Evolutionary conservation across 2,888 invertebrate genomes (phyloP).

Genomic region (Chrysotoxum bicinctum): DNA sequence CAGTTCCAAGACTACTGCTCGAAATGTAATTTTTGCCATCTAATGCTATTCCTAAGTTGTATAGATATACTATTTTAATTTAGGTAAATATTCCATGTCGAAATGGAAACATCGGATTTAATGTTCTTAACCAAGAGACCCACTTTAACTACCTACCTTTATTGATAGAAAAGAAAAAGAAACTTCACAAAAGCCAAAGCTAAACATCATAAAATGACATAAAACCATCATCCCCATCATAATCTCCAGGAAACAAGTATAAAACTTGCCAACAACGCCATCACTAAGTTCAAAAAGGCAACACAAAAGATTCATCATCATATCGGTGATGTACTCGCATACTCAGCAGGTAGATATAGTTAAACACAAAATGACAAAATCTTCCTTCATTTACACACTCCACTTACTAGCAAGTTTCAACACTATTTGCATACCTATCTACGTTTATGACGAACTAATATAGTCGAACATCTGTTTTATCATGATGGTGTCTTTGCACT

Average conservation of each 20-base stretch:
- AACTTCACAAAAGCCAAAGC: slow-evolving; percentile 3
- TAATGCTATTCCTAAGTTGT: too few relatives aligned
- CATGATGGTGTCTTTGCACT: neutral
- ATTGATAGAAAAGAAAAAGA: neutral
- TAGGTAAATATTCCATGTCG: neutral
- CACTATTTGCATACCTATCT: neutral
- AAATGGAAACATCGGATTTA: neutral
- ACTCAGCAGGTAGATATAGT: neutral
- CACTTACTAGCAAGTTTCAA: slow-evolving; percentile 37
- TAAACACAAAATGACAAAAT: slow-evolving; percentile 57
- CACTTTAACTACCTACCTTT: neutral
- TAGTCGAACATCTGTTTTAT: slow-evolving; percentile 38
- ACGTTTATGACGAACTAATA: neutral
- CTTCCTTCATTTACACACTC: slow-evolving; percentile 66
- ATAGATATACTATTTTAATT: neutral
- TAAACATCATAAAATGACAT: slow-evolving; percentile 17
- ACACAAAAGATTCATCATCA: slow-evolving; percentile 38
- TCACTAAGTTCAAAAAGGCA: slow-evolving; percentile 29
- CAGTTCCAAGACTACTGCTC: too few relatives aligned
- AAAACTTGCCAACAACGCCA: neutral
- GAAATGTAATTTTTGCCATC: too few relatives aligned
- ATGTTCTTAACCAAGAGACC: slow-evolving; percentile 8
- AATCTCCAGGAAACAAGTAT: slow-evolving; percentile 61
- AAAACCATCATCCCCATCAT: slow-evolving; percentile 19
- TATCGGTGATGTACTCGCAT: neutral